Evolutionary conservation across 2,888 invertebrate genomes (phyloP).

Genomic region (Liodrosophila aerea): DNA sequence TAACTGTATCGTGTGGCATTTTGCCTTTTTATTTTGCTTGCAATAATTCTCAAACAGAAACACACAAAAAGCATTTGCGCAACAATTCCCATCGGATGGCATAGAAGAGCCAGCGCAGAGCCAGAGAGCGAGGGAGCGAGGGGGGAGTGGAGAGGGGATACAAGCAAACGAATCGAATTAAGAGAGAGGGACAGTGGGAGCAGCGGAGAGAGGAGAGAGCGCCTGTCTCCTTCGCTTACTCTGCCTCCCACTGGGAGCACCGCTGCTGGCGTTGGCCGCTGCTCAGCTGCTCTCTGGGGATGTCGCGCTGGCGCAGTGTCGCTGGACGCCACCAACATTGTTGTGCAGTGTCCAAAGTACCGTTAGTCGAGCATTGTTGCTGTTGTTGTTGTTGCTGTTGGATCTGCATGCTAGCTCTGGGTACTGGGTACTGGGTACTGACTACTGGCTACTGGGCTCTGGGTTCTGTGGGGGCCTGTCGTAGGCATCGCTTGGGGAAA

Average conservation of each 20-base stretch:
- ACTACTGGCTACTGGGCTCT: not conserved
- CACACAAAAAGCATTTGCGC: constrained; percentile 77
- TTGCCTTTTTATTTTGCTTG: constrained; percentile 51
- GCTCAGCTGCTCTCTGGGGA: constrained; percentile 61
- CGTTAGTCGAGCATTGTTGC: constrained; percentile 24
- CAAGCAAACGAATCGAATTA: constrained; percentile 82
- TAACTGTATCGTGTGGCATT: constrained; percentile 10
- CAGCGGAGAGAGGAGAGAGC: constrained; percentile 24
- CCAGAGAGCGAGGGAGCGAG: constrained; percentile 9
- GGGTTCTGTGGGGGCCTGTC: constrained; percentile 34
- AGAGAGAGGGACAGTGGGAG: constrained; percentile 58
- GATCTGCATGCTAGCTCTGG: constrained; percentile 15
- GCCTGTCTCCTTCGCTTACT: no score
- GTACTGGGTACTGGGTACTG: constrained; percentile 27
- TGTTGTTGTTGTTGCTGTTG: constrained; percentile 18
- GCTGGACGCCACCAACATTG: constrained; percentile 28
- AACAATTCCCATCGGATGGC: constrained; percentile 59
- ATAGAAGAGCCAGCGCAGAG: not conserved
- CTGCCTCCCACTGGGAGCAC: constrained; percentile 11
- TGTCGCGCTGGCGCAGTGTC: constrained; percentile 57
- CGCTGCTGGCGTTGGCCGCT: constrained; percentile 48
- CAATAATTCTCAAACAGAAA: constrained; percentile 76
- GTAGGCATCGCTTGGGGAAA: constrained; percentile 72
- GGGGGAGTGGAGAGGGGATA: constrained; percentile 3
- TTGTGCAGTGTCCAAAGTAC: constrained; percentile 44